Percentiles rank a stretch among this genome's conserved stretches.
Conservation (phyloP, 2,113 vertebrate species). For the Apus apus region DNA sequence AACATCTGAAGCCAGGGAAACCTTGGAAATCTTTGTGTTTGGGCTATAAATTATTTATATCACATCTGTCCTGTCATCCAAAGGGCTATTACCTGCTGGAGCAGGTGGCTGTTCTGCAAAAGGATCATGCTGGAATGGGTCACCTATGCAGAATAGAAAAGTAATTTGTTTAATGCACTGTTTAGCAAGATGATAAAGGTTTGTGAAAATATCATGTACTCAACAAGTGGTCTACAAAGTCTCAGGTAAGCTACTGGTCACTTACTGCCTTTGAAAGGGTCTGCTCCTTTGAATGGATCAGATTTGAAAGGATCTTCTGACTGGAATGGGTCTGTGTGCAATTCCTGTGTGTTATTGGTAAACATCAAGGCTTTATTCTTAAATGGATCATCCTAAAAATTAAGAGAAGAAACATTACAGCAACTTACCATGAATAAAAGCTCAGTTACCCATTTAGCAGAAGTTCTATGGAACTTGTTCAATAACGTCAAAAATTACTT, state of each 20-base stretch:
- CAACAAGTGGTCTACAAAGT: not conserved
- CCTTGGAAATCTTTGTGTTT: not conserved
- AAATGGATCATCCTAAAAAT: constrained; percentile 90
- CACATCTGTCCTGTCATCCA: not conserved
- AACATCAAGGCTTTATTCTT: constrained; percentile 90
- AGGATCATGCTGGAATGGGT: constrained; percentile 93
- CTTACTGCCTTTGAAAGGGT: constrained; percentile 77
- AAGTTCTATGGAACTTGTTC: not conserved
- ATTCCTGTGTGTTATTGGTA: constrained; percentile 83
- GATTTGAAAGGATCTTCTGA: constrained; percentile 95
- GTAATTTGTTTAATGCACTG: not conserved
- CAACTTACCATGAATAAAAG: not conserved
- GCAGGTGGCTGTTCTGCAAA: constrained; percentile 87
- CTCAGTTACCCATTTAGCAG: not conserved
- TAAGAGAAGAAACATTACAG: constrained; percentile 29
- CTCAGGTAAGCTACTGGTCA: not conserved
- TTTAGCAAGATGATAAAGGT: not conserved
- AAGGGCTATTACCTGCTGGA: constrained; percentile 79
- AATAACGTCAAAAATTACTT: not conserved
- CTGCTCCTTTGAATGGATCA: constrained; percentile 92
- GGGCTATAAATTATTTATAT: not conserved
- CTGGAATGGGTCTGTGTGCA: constrained; percentile 92
- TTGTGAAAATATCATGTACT: not conserved
- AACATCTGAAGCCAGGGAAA: not conserved
- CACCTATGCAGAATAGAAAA: constrained; percentile 74